Base-by-base conservation (phyloP, 2,797 vertebrate species). In the Sebastes minor region DNA sequence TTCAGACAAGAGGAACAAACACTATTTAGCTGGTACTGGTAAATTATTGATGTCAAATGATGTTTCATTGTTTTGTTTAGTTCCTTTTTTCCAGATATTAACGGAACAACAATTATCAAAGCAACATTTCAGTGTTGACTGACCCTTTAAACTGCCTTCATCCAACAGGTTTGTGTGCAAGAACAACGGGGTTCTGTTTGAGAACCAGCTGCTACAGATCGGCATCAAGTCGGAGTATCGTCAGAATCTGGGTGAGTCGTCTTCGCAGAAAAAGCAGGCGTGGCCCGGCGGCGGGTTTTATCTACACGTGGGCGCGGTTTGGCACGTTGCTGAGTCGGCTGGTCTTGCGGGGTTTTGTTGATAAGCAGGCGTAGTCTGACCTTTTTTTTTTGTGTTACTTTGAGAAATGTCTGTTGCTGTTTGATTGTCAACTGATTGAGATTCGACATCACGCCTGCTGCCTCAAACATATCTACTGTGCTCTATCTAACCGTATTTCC, bases 211-310 rank as follows among this genome's bases (percentile, higher is more conserved):
- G 72, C 92, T 98, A 73, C 97, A 98, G 93, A 98, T 98, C 0
- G 97, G 97, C 49, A 97, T 98, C 74, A 98, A 98, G 90, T 98
- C 97, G 0, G 97, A 98, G 91, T 98, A 98, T 90, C 96, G 97
- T 75, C 97, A 98, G 95, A 98, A 98, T 78, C 91, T 98, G 69
- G 97, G 97, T 97, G 85, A 92, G 96, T 91, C 20, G 12, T 59
- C 6, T n/a, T 12, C 10, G 25, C 18, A 18, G 32, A 14, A 20
- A 8, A 8, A n/a, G 55, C 1, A 20, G n/a, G 18, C 3, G 2
- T 9, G 2, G 12, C 13, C 35, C 18, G 18, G 13, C 6, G 1
- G 12, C 6, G 1, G 18, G 16, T 2, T 55, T 66, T 23, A 12
- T 35, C 3, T 9, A 18, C 28, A 25, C 27, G 12, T n/a, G 9